Evolutionary conservation across 2,888 invertebrate species (phyloP), one percentile per base, ranked within the genome.

Genomic region (Noctua comes): DNA sequence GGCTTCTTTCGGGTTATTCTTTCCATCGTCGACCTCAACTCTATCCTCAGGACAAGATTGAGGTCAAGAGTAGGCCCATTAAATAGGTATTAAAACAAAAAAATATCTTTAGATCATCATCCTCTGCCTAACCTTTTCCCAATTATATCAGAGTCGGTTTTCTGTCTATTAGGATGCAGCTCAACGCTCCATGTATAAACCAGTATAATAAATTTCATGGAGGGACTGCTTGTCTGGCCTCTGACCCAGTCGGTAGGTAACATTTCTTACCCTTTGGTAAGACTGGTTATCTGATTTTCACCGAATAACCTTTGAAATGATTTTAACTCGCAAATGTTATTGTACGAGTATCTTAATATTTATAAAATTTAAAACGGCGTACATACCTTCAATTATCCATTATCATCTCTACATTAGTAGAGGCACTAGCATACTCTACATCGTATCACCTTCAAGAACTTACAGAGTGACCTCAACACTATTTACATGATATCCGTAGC

Each of bases 401-500:
- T 59, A 5, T 59, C n/a, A 27, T 27, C 57, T 59, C 13, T 59
- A 59, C 24, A 36, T 36, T 51, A 5, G 11, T 24, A 69, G 13
- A 69, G 13, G n/a, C n/a, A 68, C 18, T 11, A 24, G 1, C 40
- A 16, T n/a, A 71, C 82, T 71, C 36, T 75, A 85, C 69, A 68
- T 71, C 13, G 43, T 62, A 62, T 85, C 48, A 77, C 86, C 86
- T 89, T 88, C 83, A 83, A 64, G 24, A 80, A 36, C 43, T 46
- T 46, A 40, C 71, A 59, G 7, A 75, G 16, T 77, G 85, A 80
- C 89, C 87, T 88, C 82, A 73, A 73, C 18, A 54, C 48, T 48
- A 31, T 73, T 88, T 83, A 76, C 88, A 79, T 84, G 81, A 86
- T 43, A 83, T 88, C 86, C 86, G 83, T 84, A 73, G 87, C 84